A percentile compares a stretch with the other conserved stretches of the same genome.
Evolutionary conservation across 2,888 invertebrate species (phyloP).

Genomic region (Amphipyra berbera): DNA sequence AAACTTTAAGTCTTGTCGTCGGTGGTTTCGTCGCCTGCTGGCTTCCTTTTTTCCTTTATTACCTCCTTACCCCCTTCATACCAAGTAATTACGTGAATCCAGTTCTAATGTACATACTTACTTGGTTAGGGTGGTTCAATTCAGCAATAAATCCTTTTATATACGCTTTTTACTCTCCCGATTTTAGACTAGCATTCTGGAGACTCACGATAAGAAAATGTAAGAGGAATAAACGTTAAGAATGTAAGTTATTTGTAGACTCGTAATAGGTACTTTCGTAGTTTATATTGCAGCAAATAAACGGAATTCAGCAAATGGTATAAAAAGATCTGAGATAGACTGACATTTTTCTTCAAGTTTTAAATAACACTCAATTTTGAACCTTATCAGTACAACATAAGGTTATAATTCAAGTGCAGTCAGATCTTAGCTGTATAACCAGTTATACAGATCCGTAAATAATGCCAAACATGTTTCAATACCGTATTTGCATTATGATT

Average conservation of each 20-base stretch:
- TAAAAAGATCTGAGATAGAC: slow-evolving; percentile 15
- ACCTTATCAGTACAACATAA: slow-evolving; percentile 3
- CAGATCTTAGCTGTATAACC: neutral
- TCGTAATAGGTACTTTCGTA: slow-evolving; percentile 29
- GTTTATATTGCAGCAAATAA: slow-evolving; percentile 40
- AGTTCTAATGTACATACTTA: slow-evolving; percentile 93
- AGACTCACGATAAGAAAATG: slow-evolving; percentile 93
- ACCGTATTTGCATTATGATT: slow-evolving; percentile 30
- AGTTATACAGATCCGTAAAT: slow-evolving; percentile 14
- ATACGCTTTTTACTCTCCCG: slow-evolving; percentile 96
- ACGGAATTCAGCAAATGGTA: slow-evolving; percentile 15
- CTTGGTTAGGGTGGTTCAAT: slow-evolving; percentile 97
- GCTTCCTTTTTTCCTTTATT: slow-evolving; percentile 96
- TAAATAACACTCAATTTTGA: slow-evolving; percentile 8
- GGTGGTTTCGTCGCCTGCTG: slow-evolving; percentile 97
- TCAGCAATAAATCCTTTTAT: slow-evolving; percentile 97
- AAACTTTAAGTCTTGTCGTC: slow-evolving; percentile 95
- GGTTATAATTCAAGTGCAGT: slow-evolving; percentile 14
- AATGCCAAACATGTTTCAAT: slow-evolving; percentile 20
- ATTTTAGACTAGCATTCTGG: slow-evolving; percentile 96
- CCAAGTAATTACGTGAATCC: slow-evolving; percentile 90
- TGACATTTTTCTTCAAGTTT: slow-evolving; percentile 5
- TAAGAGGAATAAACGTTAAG: slow-evolving; percentile 80
- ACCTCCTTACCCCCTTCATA: slow-evolving; percentile 94
- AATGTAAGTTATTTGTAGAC: slow-evolving; percentile 23